Conservation (phyloP, 1,140 invertebrate species). For the Drosophila takahashii region DNA sequence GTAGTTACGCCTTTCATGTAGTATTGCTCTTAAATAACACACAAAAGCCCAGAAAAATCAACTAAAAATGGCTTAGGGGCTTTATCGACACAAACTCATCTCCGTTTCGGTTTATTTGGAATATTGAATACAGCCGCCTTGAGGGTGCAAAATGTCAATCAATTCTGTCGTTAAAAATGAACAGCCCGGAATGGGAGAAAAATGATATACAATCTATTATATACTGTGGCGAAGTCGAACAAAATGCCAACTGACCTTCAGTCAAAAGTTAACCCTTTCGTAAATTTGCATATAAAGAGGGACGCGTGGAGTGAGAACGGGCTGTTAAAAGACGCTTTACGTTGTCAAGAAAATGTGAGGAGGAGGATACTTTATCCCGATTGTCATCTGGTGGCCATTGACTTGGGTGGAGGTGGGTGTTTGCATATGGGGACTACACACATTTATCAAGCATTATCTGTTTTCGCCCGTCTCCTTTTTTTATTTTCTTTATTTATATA, state of each 20-base stretch:
- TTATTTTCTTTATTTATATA: slow-evolving; percentile 49
- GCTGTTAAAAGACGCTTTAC: slow-evolving; percentile 79
- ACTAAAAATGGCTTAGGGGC: slow-evolving; percentile 70
- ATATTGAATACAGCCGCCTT: slow-evolving; percentile 75
- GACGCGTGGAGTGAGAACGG: background rate
- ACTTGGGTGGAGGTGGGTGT: slow-evolving; percentile 18
- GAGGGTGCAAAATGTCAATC: slow-evolving; percentile 78
- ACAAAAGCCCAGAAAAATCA: slow-evolving; percentile 51
- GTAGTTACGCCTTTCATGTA: too few species aligned
- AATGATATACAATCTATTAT: slow-evolving; percentile 71
- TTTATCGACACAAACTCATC: slow-evolving; percentile 70
- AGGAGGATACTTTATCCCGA: slow-evolving; percentile 56
- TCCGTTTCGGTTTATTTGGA: slow-evolving; percentile 47
- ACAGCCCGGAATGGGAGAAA: slow-evolving; percentile 33
- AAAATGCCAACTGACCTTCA: slow-evolving; percentile 78
- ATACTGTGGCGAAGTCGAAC: slow-evolving; percentile 61
- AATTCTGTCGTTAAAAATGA: slow-evolving; percentile 78
- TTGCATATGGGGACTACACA: slow-evolving; percentile 52
- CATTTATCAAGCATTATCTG: slow-evolving; percentile 80
- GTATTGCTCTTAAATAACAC: too few species aligned
- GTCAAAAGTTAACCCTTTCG: slow-evolving; percentile 76
- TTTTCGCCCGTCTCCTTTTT: slow-evolving; percentile 38
- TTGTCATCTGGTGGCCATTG: slow-evolving; percentile 52
- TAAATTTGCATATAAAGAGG: slow-evolving; percentile 82
- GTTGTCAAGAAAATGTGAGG: slow-evolving; percentile 47